Base-by-base conservation (phyloP, 1,140 invertebrate genomes). In the Drosophila ananassae region DNA sequence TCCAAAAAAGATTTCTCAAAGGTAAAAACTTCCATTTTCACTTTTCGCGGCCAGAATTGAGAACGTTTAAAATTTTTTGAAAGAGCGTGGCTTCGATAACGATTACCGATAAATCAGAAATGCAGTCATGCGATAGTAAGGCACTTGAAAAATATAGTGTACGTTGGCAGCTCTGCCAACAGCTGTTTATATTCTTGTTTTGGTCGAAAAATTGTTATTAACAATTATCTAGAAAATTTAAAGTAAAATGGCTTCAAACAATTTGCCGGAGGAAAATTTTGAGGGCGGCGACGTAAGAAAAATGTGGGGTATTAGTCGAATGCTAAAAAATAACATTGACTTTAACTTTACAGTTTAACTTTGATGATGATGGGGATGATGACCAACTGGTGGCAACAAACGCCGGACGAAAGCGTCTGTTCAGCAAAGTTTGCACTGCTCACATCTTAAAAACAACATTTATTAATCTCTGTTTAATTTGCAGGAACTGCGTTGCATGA, bases 401-500 rank as follows among this genome's bases (percentile, higher is more conserved):
- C 12, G 94, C 95, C 51, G 96, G 96, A 13, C 93, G 96, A 22
- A 98, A 97, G 92, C 93, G 97, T 52, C 90, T 98, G 1, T 98
- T 98, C 76, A 97, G 96, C 34, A 98, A 98, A 39, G 67, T 71
- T 12, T 13, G 21, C 24, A 4, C n/a, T 25, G 5, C 0, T 5
- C 0, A 24, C 4, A 3, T 17, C 10, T 21, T 10, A 24, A 22
- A 24, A 8, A 25, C 28, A 2, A 9, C 2, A 2, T 4, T 7
- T 17, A 6, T 2, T 22, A 13, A 50, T 3, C 24, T 8, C 24
- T 7, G 10, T n/a, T 22, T 28, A 7, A 7, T 56, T 5, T 1
- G n/a, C 22, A 71, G 92, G 97, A 98, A 92, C 92, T 99, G 44
- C 94, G 98, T 37, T 99, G 98, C 87, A 99, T 99, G 98, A 99